Evolutionary conservation across 2,888 invertebrate species (phyloP), one percentile per base, ranked within the genome.

Genomic region (Diplolepis rosae): DNA sequence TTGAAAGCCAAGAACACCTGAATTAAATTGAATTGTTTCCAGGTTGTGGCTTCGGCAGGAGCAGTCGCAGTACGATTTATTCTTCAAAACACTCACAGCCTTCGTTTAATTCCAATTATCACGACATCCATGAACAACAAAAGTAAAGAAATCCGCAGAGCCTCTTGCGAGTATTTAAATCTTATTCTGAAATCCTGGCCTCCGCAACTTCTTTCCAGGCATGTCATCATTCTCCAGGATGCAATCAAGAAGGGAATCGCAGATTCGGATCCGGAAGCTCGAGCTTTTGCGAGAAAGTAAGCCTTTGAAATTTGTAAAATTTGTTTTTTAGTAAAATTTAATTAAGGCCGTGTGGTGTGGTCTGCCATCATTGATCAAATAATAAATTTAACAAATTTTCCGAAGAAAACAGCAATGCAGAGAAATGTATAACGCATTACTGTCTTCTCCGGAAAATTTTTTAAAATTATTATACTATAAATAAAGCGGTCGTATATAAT

Each of bases 261-360:
- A 1, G 99, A 99, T 91, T 98, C 99, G 0, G 99, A 99, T 89
- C 93, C 95, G 30, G 95, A 95, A 66, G 97, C 98, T 0, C 90
- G 99, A 79, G 93, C 93, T 9, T 92, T 92, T 82, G 94, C 95
- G 0, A 91, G 98, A 84, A 95, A 93, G 96, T 97, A 88, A 89
- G 90, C 85, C 35, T 71, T 51, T 28, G 48, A 42, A 65, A 51
- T 56, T 50, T 9, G 13, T 52, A 24, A 24, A 22, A 48, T 27
- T 45, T 18, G 11, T 67, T 30, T 9, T 61, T n/a, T n/a, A n/a
- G n/a, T n/a, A n/a, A n/a, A n/a, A n/a, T n/a, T n/a, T n/a, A n/a
- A n/a, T n/a, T n/a, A n/a, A n/a, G n/a, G n/a, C n/a, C n/a, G n/a
- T n/a, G n/a, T n/a, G n/a, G n/a, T n/a, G n/a, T n/a, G n/a, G n/a